phyloP scores from a whole-genome alignment of 2,888 invertebrate species.

The Opisthograptis luteolata region DNA sequence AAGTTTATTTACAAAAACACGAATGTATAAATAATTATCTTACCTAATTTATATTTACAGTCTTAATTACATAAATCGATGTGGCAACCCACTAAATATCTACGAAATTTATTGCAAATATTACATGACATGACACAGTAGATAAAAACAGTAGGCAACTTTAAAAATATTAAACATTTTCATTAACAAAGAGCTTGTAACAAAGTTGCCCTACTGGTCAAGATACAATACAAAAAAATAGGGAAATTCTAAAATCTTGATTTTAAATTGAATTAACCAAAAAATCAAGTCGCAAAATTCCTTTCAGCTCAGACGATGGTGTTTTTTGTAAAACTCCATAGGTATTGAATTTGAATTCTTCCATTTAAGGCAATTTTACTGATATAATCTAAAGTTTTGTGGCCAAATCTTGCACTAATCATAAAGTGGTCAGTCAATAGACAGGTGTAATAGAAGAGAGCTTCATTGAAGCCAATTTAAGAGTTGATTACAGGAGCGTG shows the following conservation, averaged over 20 bases:
- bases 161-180: neutral
- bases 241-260: too few species aligned
- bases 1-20: slow-evolving; percentile 78
- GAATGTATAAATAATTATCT: slow-evolving; percentile 77
- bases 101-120: slow-evolving; percentile 12
- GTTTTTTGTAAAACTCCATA: too few species aligned
- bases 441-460: slow-evolving; percentile 31
- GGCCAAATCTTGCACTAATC: too few species aligned
- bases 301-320: too few species aligned
- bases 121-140: slow-evolving; percentile 39
- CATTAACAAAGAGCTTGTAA: neutral
- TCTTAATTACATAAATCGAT: slow-evolving; percentile 55
- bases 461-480: slow-evolving; percentile 73
- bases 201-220: slow-evolving; percentile 29
- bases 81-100: slow-evolving; percentile 9
- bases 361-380: too few species aligned
- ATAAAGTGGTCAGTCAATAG: slow-evolving; percentile 31
- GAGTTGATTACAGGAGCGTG: slow-evolving; percentile 64
- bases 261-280: too few species aligned
- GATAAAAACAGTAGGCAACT: slow-evolving; percentile 27
- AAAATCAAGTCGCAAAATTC: too few species aligned
- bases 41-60: slow-evolving; percentile 80
- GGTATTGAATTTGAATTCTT: too few species aligned
- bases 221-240: too few species aligned
- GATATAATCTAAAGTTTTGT: too few species aligned